Evolutionary conservation across 1,140 invertebrate species (phyloP).

Genomic region (Caenorhabditis brenneri): DNA sequence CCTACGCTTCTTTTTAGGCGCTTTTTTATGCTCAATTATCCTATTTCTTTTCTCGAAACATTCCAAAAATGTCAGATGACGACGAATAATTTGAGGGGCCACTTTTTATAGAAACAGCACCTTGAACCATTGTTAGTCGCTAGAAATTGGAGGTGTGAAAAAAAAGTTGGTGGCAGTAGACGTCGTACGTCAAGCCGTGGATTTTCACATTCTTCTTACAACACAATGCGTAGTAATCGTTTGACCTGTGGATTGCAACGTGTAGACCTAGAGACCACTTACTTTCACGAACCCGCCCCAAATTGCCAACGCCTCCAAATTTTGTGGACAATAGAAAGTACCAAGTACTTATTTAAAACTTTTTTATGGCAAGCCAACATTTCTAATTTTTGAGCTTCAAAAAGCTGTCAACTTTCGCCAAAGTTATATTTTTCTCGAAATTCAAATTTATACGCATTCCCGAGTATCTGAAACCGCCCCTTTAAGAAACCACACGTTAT

Average conservation of each 20-base stretch:
- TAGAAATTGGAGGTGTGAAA: not conserved
- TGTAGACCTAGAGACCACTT: not conserved
- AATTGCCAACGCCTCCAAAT: constrained; percentile 10
- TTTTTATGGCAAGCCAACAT: not conserved
- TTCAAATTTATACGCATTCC: constrained; percentile 1
- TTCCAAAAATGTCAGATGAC: constrained; percentile 39
- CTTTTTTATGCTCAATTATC: not conserved
- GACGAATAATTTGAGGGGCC: constrained; percentile 16
- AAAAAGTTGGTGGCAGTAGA: not conserved
- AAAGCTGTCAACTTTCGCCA: not conserved
- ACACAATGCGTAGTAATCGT: not conserved
- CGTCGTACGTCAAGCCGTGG: constrained; percentile 6
- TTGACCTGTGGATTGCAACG: constrained; percentile 27
- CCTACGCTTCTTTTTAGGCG: not conserved
- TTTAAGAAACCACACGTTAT: not conserved
- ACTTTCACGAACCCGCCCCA: not conserved
- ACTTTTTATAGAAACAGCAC: constrained; percentile 26
- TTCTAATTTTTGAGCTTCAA: constrained; percentile 21
- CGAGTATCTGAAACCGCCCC: not conserved
- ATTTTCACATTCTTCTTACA: not conserved
- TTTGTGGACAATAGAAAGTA: constrained; percentile 5
- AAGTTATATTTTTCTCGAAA: not conserved
- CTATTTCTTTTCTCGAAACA: constrained; percentile 15
- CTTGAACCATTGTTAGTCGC: not conserved
- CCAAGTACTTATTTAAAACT: constrained; percentile 23